Evolutionary conservation across 2,113 vertebrate genomes (phyloP), one percentile per base, ranked within the genome.

Genomic region (Brachyistius frenatus): DNA sequence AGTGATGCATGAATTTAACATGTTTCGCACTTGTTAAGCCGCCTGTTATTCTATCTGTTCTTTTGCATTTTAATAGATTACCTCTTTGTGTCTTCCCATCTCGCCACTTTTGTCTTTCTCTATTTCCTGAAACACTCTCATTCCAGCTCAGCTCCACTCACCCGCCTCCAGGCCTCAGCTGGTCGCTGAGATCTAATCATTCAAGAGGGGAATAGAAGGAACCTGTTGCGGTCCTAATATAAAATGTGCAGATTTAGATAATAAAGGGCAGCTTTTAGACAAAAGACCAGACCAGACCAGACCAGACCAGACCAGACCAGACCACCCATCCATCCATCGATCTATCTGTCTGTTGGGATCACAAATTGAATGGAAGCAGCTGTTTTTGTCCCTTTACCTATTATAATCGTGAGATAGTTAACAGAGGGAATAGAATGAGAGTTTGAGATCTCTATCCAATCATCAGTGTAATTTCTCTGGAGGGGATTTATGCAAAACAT

Each of bases 211-310:
- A 46, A 44, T 55, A 8, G 61, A 62, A 23, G 15, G 39, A 60
- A 50, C 69, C 58, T 16, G 37, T 16, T 2, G 23, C 11, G 32
- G 5, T 61, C 50, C 62, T 80, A 11, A 80, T 67, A 71, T 58
- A 13, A 82, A 79, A 65, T 49, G 50, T 76, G 39, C 35, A 72
- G 67, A 80, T 83, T 23, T 58, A 73, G 53, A 69, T 80, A 72
- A 78, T 60, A n/a, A 57, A 33, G 23, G 49, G 16, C 47, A 50
- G 58, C 37, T n/a, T 61, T 23, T 66, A 50, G 52, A 72, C 44
- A 49, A 67, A 71, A 76, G 77, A 61, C 78, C 73, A 62, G 30
- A 23, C 63, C 53, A 64, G 60, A 49, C 37, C 37, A 7, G 41
- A 69, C 36, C 62, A 76, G 77, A 61, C 78, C 73, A 62, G 30